Percentiles rank a stretch among this genome's conserved stretches.
Conservation (phyloP, 2,888 invertebrate species). For the Nomada goodeniana region DNA sequence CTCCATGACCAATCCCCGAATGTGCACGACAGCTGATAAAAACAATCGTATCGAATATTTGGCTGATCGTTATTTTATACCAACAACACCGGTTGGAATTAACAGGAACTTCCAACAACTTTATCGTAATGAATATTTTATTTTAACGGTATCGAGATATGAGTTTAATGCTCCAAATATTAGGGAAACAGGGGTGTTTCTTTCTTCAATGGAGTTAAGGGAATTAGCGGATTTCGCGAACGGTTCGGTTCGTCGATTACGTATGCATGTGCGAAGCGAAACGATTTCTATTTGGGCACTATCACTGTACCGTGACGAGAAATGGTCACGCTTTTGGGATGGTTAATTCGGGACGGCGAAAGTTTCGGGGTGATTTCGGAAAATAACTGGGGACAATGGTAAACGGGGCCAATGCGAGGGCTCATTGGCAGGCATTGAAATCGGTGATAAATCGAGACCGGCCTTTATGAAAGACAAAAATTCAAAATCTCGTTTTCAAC, state of each 20-base stretch:
- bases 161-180: not conserved
- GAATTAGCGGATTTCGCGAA: constrained; percentile 10
- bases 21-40: too few species aligned
- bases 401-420: not conserved
- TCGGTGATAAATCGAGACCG: not conserved
- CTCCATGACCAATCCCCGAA: too few species aligned
- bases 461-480: not conserved
- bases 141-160: not conserved
- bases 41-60: too few species aligned
- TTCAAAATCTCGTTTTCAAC: not conserved
- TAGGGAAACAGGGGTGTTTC: not conserved
- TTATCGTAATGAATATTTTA: not conserved
- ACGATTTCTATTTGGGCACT: constrained; percentile 30
- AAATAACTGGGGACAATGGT: constrained; percentile 11
- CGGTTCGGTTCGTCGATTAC: constrained; percentile 11
- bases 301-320: not conserved
- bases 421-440: not conserved
- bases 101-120: not conserved
- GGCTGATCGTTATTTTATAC: too few species aligned
- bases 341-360: constrained; percentile 24
- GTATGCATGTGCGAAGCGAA: not conserved
- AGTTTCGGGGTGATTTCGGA: constrained; percentile 24
- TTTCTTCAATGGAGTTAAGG: not conserved
- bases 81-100: too few species aligned
- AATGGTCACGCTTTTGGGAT: constrained; percentile 24